Evolutionary conservation across 1,140 invertebrate genomes (phyloP).

Genomic region (Bombus difficillimus): DNA sequence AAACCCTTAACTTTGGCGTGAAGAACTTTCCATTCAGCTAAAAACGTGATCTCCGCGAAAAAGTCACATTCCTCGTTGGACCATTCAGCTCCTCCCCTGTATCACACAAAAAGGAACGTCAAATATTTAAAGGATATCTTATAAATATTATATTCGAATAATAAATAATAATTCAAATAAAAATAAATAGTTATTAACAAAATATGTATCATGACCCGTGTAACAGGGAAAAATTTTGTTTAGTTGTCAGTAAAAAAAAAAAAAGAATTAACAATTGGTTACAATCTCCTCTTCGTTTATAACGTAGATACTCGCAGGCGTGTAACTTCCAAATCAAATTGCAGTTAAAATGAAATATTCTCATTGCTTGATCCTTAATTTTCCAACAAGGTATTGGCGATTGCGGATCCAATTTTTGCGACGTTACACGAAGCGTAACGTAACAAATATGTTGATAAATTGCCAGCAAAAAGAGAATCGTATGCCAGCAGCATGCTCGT

Average conservation of each 20-base stretch:
- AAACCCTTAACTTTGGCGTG: slow-evolving; percentile 87
- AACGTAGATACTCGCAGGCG: not conserved
- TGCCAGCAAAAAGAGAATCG: slow-evolving; percentile 3
- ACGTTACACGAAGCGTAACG: slow-evolving; percentile 14
- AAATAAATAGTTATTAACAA: not conserved
- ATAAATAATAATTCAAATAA: no score
- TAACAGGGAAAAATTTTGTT: not conserved
- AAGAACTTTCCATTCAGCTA: slow-evolving; percentile 87
- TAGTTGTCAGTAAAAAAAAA: not conserved
- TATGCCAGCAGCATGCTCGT: not conserved
- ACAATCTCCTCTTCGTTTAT: not conserved
- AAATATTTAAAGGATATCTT: not conserved
- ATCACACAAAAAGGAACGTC: slow-evolving; percentile 1
- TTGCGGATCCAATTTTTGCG: not conserved
- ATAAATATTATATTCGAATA: not conserved
- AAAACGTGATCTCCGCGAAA: slow-evolving; percentile 88
- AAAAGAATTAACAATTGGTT: not conserved
- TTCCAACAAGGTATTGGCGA: slow-evolving; percentile 37
- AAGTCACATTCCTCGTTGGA: slow-evolving; percentile 85
- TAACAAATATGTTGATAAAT: slow-evolving; percentile 44
- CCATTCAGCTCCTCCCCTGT: slow-evolving; percentile 83
- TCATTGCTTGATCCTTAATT: not conserved
- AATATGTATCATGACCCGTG: no score
- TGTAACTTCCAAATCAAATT: not conserved
- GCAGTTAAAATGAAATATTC: not conserved